Evolutionary conservation across 2,888 invertebrate genomes (phyloP).

Genomic region (Diarsia rubi): DNA sequence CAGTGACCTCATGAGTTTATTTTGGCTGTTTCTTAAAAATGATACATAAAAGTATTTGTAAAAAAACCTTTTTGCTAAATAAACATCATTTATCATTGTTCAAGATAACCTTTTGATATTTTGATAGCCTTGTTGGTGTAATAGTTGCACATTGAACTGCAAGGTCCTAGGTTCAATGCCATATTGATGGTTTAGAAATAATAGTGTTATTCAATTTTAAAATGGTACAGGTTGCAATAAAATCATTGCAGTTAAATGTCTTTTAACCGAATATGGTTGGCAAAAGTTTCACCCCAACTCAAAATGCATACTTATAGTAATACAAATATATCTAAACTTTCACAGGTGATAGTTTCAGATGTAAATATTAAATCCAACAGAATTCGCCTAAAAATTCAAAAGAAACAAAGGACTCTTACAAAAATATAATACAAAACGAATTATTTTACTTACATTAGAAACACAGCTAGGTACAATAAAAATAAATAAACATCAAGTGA

Average conservation of each 20-base stretch:
- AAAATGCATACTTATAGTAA: neutral
- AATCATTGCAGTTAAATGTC: too few species aligned
- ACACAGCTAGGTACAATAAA: neutral
- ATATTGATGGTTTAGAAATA: neutral
- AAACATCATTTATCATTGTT: neutral
- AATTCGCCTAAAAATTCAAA: neutral
- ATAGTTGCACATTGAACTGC: neutral
- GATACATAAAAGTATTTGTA: too few species aligned
- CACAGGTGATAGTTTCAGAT: neutral
- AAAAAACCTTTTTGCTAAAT: too few species aligned
- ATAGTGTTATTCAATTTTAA: too few species aligned
- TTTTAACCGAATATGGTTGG: neutral
- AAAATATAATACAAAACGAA: slow-evolving; percentile 12
- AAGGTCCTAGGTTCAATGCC: neutral
- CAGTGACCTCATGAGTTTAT: too few species aligned
- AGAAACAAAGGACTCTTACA: slow-evolving; percentile 9
- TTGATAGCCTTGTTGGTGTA: neutral
- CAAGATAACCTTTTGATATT: neutral
- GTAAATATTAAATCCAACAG: neutral
- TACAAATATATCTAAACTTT: neutral
- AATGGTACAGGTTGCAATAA: neutral
- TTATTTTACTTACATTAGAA: slow-evolving; percentile 13
- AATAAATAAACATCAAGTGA: slow-evolving; percentile 78
- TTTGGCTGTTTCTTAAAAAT: too few species aligned
- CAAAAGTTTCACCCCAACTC: neutral